Conservation (phyloP, 2,113 vertebrate genomes). For the Megaceryle maxima region DNA sequence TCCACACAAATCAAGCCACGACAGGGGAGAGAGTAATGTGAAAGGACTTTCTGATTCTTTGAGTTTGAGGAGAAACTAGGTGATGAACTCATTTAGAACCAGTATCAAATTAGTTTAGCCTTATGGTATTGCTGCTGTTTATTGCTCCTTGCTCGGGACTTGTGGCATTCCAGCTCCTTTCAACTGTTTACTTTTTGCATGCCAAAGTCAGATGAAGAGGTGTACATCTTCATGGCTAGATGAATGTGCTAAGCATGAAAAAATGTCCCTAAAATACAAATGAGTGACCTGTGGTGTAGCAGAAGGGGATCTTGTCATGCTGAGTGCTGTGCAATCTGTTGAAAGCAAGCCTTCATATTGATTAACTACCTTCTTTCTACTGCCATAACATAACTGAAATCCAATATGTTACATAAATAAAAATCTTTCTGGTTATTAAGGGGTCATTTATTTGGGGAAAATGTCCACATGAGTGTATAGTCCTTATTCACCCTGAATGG, state of each 20-base stretch:
- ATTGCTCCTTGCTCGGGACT: not conserved
- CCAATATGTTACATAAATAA: slow-evolving; percentile 67
- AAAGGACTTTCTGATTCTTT: not conserved
- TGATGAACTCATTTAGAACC: not conserved
- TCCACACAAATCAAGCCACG: not conserved
- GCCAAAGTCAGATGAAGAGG: slow-evolving; percentile 8
- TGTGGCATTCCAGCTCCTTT: not conserved
- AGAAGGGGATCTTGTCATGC: slow-evolving; percentile 60
- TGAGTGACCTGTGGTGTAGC: slow-evolving; percentile 44
- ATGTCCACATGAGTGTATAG: not conserved
- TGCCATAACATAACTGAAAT: slow-evolving; percentile 66
- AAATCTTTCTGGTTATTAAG: slow-evolving; percentile 58
- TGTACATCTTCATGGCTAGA: slow-evolving; percentile 13
- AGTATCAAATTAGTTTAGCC: not conserved
- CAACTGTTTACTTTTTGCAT: not conserved
- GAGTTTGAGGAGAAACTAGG: not conserved
- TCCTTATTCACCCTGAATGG: not conserved
- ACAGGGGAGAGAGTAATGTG: not conserved
- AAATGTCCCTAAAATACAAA: slow-evolving; percentile 38
- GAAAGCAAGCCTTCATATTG: slow-evolving; percentile 68
- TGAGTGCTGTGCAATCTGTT: slow-evolving; percentile 59
- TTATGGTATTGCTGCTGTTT: not conserved
- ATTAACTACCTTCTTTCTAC: slow-evolving; percentile 64
- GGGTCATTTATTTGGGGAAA: slow-evolving; percentile 51
- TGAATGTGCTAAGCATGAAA: slow-evolving; percentile 24